A percentile compares a stretch with the other conserved stretches of the same genome.
Evolutionary conservation across 2,113 vertebrate genomes (phyloP).

Genomic region (Notothenia rossii): DNA sequence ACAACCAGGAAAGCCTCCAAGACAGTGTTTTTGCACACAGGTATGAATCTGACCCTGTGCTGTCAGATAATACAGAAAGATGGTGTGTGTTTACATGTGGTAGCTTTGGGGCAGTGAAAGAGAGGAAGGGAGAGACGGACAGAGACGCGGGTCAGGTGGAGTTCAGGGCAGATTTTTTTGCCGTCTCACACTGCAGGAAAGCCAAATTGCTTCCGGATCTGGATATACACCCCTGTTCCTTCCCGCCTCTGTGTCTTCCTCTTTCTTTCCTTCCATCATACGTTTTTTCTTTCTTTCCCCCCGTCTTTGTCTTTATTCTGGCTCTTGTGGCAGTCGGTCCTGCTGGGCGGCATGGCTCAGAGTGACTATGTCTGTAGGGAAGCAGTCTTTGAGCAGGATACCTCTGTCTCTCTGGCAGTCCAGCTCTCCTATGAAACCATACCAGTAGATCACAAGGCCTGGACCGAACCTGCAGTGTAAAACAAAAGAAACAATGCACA

Average conservation of each 20-base stretch:
- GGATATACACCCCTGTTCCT: conserved; percentile 73
- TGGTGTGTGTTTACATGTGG: conserved; percentile 50
- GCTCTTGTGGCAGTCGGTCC: conserved; percentile 54
- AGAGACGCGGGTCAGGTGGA: conserved; percentile 89
- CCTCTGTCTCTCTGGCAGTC: conserved; percentile 96
- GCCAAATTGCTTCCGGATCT: conserved; percentile 93
- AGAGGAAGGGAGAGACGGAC: conserved; percentile 58
- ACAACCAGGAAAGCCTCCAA: conserved; percentile 33
- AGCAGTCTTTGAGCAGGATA: conserved; percentile 95
- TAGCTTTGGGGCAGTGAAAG: conserved; percentile 47
- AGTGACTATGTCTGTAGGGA: conserved; percentile 95
- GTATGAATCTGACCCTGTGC: conserved; percentile 60
- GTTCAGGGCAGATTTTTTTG: conserved; percentile 91
- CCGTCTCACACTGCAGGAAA: conserved; percentile 88
- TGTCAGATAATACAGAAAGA: conserved; percentile 43
- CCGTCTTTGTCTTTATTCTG: conserved; percentile 53
- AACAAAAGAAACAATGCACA: conserved; percentile 24
- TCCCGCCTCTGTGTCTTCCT: conserved; percentile 42
- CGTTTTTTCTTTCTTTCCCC: conserved; percentile 17
- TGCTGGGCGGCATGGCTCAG: conserved; percentile 82
- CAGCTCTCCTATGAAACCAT: conserved; percentile 95
- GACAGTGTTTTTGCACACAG: conserved; percentile 49
- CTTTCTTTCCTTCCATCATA: conserved; percentile 51
- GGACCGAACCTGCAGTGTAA: conserved; percentile 91
- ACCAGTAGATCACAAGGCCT: conserved; percentile 98